Evolutionary conservation across 2,888 invertebrate species (phyloP), one percentile per base, ranked within the genome.

Genomic region (Thymelicus sylvestris): DNA sequence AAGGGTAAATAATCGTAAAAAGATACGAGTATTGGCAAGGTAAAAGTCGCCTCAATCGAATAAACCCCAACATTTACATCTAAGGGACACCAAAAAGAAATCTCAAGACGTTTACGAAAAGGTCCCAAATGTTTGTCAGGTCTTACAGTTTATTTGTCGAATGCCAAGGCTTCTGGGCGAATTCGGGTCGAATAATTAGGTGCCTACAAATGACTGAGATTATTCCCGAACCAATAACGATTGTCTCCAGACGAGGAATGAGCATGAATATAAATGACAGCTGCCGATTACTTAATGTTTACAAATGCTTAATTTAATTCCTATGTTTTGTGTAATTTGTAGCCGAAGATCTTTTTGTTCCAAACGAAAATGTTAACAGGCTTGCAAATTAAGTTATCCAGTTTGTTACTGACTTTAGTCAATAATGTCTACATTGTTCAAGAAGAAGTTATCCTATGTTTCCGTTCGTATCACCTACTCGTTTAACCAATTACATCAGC

Each of bases 91-190:
- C 48, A 19, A 65, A 48, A 48, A 39, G 52, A 39, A 39, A 15
- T 39, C 65, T 65, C 39, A 12, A 39, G 65, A n/a, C 52, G 41
- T 67, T 67, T 48, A 67, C 48, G 41, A 48, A 60, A 41, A 67
- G 48, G 38, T 64, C 38, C 52, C 50, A 5, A 64, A 64, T 64
- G 64, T 52, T 64, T 64, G 64, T 50, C 47, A 50, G 50, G 39
- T 64, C 64, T 52, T 64, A 52, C 50, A 48, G 60, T 60, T 61
- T 61, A 67, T 67, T 67, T 67, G 44, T 13, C 38, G 67, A 67
- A 59, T 19, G 57, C 64, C 31, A 50, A 52, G 10, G 50, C 15
- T 38, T 15, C 7, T 55, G 57, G 50, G 38, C 19, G 50, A 48
- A 60, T n/a, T n/a, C 44, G 60, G 50, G 47, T 60, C 41, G 60